Evolutionary conservation across 2,888 invertebrate species (phyloP), one percentile per base, ranked within the genome.

Genomic region (Ashinkailepas kermadecensis): DNA sequence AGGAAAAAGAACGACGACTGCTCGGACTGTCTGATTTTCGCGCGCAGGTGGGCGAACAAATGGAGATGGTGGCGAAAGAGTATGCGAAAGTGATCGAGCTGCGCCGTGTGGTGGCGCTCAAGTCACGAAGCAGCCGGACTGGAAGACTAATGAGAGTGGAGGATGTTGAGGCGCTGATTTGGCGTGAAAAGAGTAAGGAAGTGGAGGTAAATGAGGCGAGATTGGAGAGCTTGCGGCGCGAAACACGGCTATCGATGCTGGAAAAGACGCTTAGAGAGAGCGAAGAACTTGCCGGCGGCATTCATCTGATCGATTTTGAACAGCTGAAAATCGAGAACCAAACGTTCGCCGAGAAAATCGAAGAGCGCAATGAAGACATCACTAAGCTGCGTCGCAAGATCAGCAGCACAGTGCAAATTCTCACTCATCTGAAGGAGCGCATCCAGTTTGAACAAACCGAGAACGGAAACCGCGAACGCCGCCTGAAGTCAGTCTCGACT

Each of bases 311-410:
- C 83, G 89, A 90, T 86, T 90, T 89, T 86, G 90, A 90, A 86
- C 90, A 90, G 85, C 85, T 90, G 83, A 89, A 90, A 86, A 88
- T 89, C 83, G 89, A 90, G 85, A 90, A 90, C 85, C 89, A 89
- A 85, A 89, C 88, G 59, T 88, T 88, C 84, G 87, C 88, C 81
- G 90, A 90, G 84, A 90, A 90, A 86, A 89, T 90, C 82, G 90
- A 90, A 85, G 90, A 90, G 85, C 86, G 89, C 84, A 90, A 90
- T 84, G 89, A 89, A 85, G 90, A 90, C 85, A 84, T 90, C 81
- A 85, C 87, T 70, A 88, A 87, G 83, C 85, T 90, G 81, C 86
- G 89, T 81, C 86, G 86, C 83, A 89, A 89, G 86, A 89, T 89
- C 83, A 88, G 88, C 23, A 87, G 87, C 82, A 89, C 89, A 0